Conservation (phyloP, 1,140 invertebrate genomes). For the Aphelenchoides avenae region DNA sequence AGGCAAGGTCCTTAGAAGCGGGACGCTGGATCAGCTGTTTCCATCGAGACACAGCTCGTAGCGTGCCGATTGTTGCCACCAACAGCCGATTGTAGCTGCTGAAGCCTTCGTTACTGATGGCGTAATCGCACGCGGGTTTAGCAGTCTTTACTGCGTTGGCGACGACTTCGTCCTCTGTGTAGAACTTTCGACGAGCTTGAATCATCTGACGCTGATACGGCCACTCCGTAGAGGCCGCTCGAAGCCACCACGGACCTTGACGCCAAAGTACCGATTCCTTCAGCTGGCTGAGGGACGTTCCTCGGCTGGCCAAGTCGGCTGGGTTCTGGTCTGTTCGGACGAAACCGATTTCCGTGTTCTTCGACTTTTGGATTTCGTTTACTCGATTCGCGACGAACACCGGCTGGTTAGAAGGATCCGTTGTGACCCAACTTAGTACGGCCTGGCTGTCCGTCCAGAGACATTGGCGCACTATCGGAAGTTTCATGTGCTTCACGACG, state of each 20-base stretch:
- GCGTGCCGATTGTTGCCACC: too few relatives aligned
- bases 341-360: conserved; percentile 1
- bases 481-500: conserved; percentile 4
- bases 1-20: too few relatives aligned
- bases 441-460: neutral
- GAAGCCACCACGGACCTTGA: conserved; percentile 11
- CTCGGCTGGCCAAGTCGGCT: conserved; percentile 12
- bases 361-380: neutral
- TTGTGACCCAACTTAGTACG: neutral
- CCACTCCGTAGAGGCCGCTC: conserved; percentile 1
- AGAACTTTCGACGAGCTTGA: too few relatives aligned
- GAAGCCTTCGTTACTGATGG: too few relatives aligned
- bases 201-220: too few relatives aligned
- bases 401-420: neutral
- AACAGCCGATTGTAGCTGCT: too few relatives aligned
- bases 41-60: too few relatives aligned
- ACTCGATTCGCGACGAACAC: neutral
- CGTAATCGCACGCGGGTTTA: too few relatives aligned
- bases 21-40: too few relatives aligned
- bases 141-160: too few relatives aligned
- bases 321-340: conserved; percentile 17
- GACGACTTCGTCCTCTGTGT: too few relatives aligned
- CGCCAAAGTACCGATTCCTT: neutral
- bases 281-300: neutral
- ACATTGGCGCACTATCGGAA: neutral